phyloP scores from a whole-genome alignment of 2,113 vertebrate genomes.

The Chloebia gouldiae region DNA sequence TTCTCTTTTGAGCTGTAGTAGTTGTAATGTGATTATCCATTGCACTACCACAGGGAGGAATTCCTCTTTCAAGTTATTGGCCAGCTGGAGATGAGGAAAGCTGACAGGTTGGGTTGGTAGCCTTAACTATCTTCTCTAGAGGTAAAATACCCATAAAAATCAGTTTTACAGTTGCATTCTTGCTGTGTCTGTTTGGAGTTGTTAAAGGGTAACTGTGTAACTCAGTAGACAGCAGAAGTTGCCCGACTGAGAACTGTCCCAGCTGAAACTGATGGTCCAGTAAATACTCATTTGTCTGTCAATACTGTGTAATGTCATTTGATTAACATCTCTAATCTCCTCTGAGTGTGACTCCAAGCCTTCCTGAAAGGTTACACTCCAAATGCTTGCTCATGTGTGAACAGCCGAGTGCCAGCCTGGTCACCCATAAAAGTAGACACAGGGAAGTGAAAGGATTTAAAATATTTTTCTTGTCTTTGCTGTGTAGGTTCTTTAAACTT shows the following conservation, averaged over 20 bases:
- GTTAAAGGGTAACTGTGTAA: neutral
- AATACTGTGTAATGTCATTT: neutral
- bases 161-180: neutral
- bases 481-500: neutral
- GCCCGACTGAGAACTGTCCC: neutral
- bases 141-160: neutral
- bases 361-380: neutral
- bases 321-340: neutral
- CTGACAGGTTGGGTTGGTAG: neutral
- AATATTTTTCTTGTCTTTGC: neutral
- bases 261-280: neutral
- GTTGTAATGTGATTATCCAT: neutral
- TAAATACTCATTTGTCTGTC: neutral
- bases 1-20: neutral
- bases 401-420: neutral
- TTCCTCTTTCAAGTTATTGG: neutral
- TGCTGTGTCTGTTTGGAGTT: neutral
- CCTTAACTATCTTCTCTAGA: neutral
- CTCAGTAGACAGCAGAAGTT: neutral
- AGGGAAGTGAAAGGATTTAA: neutral
- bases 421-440: neutral
- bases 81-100: neutral
- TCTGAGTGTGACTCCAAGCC: neutral
- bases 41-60: fast-evolving
- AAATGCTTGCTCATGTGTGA: neutral